Base-by-base conservation (phyloP, 1,140 invertebrate species). In the Bombus waltoni region DNA sequence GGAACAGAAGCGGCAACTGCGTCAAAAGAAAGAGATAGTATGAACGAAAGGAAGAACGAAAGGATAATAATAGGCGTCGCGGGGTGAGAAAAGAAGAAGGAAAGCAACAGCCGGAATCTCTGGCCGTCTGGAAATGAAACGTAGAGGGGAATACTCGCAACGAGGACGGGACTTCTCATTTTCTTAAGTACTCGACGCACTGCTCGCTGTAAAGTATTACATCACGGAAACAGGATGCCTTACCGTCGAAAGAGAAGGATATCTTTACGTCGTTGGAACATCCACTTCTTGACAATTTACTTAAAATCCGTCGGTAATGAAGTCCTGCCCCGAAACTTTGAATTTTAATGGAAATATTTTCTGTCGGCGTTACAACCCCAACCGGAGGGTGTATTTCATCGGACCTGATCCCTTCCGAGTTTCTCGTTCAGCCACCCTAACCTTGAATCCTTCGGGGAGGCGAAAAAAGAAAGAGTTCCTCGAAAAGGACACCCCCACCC, bases 151-250 rank as follows among this genome's bases (percentile, higher is more conserved):
- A 40, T n/a, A 76, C 66, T 80, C 59, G 53, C 32, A 38, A 32
- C 75, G 40, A 88, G 80, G 88, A 90, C 65, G 81, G 42, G 71
- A 79, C 68, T 89, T 87, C 68, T 90, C 89, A 89, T 90, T 87
- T 89, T 90, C 88, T 89, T 90, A 90, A 90, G 88, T 87, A 90
- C 88, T 87, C 88, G 84, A 83, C 72, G 77, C 81, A 78, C 75
- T 40, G 35, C 76, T 83, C 32, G 57, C 44, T 62, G 25, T n/a
- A 15, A 68, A 32, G 53, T 44, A 57, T n/a, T 57, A 66, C 53
- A 70, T 84, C 47, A 53, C 25, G 79, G 71, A 28, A 78, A 74
- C n/a, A 38, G 47, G n/a, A 42, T 40, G 42, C 35, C 40, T 76
- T 65, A 53, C 25, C 66, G 57, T n/a, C 79, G 18, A 65, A 76